These are phyloP conservation scores for Zygaena filipendulae DNA, from an alignment of 2,888 invertebrate genomes.

Conservation along the genomic window DNA sequence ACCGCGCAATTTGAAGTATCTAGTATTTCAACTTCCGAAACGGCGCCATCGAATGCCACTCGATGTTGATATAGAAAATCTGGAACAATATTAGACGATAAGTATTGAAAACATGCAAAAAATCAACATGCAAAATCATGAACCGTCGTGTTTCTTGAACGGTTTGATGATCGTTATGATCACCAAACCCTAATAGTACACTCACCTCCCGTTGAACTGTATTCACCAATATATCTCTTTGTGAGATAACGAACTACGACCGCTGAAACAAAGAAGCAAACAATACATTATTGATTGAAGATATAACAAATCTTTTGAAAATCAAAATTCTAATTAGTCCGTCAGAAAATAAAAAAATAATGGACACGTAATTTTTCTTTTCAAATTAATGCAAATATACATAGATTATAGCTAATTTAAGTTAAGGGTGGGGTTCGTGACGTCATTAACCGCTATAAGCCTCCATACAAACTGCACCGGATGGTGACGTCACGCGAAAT, in stretches of 20 bases:
- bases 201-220: slow-evolving; percentile 84
- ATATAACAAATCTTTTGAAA: slow-evolving; percentile 5
- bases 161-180: no score
- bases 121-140: slow-evolving; percentile 17
- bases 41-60: slow-evolving; percentile 80
- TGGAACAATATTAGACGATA: slow-evolving; percentile 60
- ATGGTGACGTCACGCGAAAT: no score
- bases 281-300: slow-evolving; percentile 15
- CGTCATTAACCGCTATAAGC: no score
- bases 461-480: no score
- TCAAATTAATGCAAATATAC: no score
- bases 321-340: no score
- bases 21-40: slow-evolving; percentile 82
- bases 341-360: no score
- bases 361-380: no score
- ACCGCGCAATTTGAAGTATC: slow-evolving; percentile 86
- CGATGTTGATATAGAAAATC: slow-evolving; percentile 84
- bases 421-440: no score
- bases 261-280: slow-evolving; percentile 71
- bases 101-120: slow-evolving; percentile 17
- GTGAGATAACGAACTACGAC: slow-evolving; percentile 83
- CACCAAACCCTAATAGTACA: no score
- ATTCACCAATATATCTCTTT: slow-evolving; percentile 83
- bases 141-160: no score
- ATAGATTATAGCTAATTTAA: slow-evolving; percentile 12